Base-by-base conservation (phyloP, 2,113 vertebrate species). In the Phasianus colchicus region DNA sequence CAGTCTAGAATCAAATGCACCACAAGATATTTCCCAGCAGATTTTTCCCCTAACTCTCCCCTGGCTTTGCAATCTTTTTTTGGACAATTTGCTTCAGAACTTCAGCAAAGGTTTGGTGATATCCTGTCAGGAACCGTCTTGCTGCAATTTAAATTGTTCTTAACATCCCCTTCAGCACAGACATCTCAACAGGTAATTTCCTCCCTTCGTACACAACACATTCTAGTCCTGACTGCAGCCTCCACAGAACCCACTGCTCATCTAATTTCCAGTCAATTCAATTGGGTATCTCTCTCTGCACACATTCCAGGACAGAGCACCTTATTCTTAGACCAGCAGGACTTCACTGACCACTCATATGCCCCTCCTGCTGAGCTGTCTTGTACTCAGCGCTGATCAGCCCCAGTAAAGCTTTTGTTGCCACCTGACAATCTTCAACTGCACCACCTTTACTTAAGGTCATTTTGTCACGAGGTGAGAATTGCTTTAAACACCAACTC, bases 71-170 rank as follows among this genome's bases (percentile, higher is more conserved):
- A 65, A 9, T 18, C 14, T 29, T 16, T 52, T 66, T 66, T 19
- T 5, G 21, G 38, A 30, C 29, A 71, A 10, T 18, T 32, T 0
- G 0, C 30, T 71, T 45, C n/a, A 42, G 24, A 38, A 25, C 4
- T 0, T 43, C 24, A 50, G 47, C 54, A 43, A 64, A 64, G 15
- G n/a, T 58, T 79, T 40, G 21, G 43, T 10, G 32, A 47, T 8
- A n/a, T 40, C 36, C 0, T 0, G 27, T 4, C 0, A 1, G 63
- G 36, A 71, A 16, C 34, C 20, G 13, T 69, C 47, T 57, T 12
- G 21, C 30, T 55, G 14, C 47, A 42, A 10, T 21, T 29, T 32
- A 38, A 43, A n/a, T 29, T 30, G 19, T 55, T 29, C 60, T 69
- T 13, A 25, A n/a, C n/a, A 15, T 36, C 29, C 73, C 36, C 40